These are phyloP conservation scores for Aromia moschata DNA, from an alignment of 2,888 invertebrate genomes.

Conservation along the genomic window DNA sequence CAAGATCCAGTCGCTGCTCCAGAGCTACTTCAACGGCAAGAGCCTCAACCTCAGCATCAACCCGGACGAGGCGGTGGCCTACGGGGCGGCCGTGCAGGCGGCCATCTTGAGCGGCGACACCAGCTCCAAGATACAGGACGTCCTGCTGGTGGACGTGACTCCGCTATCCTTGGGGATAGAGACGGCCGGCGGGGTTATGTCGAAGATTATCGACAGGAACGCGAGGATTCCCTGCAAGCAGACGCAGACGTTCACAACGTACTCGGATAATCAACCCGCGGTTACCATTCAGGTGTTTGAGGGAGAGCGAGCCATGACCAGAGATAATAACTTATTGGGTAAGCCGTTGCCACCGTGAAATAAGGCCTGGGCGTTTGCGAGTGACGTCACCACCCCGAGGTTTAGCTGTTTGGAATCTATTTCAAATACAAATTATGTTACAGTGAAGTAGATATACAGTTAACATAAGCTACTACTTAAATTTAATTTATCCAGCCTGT, in stretches of 20 bases:
- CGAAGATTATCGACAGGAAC: conserved; percentile 78
- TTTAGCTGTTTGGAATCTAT: too few species aligned
- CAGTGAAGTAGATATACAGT: too few species aligned
- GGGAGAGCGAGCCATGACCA: conserved; percentile 89
- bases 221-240: conserved; percentile 77
- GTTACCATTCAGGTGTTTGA: conserved; percentile 79
- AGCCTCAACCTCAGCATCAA: conserved; percentile 78
- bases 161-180: conserved; percentile 66
- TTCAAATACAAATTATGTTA: too few species aligned
- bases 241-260: conserved; percentile 80
- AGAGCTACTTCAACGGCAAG: conserved; percentile 81
- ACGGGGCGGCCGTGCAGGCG: conserved; percentile 79
- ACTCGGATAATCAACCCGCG: conserved; percentile 81
- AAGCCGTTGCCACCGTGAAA: too few species aligned
- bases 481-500: too few species aligned
- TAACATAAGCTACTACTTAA: too few species aligned
- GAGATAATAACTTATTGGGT: conserved; percentile 86
- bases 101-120: conserved; percentile 76
- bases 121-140: conserved; percentile 67
- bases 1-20: conserved; percentile 78
- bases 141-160: conserved; percentile 69
- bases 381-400: too few species aligned
- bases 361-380: too few species aligned
- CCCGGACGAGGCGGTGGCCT: conserved; percentile 84
- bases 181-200: conserved; percentile 67